A percentile compares a stretch with the other conserved stretches of the same genome.
Evolutionary conservation across 2,797 vertebrate species (phyloP).

Genomic region (Schizopygopsis pylzovi): DNA sequence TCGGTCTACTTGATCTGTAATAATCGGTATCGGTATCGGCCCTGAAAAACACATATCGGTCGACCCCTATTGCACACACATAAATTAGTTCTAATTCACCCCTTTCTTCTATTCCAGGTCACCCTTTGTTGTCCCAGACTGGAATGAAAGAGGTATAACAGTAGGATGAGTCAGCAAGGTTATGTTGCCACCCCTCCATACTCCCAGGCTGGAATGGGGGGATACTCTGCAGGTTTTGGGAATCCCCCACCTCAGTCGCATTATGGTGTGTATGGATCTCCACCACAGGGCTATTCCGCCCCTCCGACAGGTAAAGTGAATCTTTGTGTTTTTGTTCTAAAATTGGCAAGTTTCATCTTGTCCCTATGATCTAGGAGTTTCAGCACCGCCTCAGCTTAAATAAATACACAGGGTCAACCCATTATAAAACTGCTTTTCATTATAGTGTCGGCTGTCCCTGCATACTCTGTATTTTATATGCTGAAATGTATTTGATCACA

Average conservation of each 20-base stretch:
- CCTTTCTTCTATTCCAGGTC: slow-evolving; percentile 57
- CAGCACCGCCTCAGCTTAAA: not conserved
- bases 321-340: not conserved
- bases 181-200: slow-evolving; percentile 91
- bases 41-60: no score
- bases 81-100: slow-evolving; percentile 2
- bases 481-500: not conserved
- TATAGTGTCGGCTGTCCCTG: not conserved
- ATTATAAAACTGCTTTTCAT: not conserved
- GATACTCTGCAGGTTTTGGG: slow-evolving; percentile 83
- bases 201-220: slow-evolving; percentile 89
- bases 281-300: slow-evolving; percentile 72
- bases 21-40: no score
- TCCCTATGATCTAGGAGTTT: not conserved
- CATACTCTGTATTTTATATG: not conserved
- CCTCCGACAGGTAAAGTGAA: slow-evolving; percentile 80
- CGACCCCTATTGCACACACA: not conserved
- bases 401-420: not conserved
- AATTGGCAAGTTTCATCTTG: slow-evolving; percentile 30
- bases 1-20: no score
- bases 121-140: slow-evolving; percentile 58
- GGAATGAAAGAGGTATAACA: slow-evolving; percentile 73
- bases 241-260: slow-evolving; percentile 76
- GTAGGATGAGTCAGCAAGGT: slow-evolving; percentile 93
- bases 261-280: slow-evolving; percentile 86